Percentiles rank a stretch among this genome's conserved stretches.
These are phyloP conservation scores for Chaetodon auriga DNA, from an alignment of 2,113 vertebrate genomes.

Conservation along the genomic window DNA sequence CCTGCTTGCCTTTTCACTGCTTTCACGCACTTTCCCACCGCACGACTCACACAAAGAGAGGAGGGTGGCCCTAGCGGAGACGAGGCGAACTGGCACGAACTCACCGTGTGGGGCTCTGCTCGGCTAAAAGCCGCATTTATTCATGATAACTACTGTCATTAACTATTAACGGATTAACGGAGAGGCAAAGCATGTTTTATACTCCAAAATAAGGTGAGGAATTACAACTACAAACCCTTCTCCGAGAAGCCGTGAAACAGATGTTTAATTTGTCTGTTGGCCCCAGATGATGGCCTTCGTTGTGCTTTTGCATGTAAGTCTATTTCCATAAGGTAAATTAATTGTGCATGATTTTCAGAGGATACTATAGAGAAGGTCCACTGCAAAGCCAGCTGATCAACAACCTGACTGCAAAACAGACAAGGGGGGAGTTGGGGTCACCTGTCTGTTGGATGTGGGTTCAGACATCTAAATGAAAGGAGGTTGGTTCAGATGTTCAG, in stretches of 20 bases:
- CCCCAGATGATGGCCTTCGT: too few relatives aligned
- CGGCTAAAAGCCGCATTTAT: too few relatives aligned
- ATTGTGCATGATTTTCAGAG: neutral
- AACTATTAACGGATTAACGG: too few relatives aligned
- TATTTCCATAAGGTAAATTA: neutral
- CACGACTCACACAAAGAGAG: conserved; percentile 56
- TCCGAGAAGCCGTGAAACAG: neutral
- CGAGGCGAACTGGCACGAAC: neutral
- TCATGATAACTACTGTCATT: neutral
- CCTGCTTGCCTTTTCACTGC: conserved; percentile 7
- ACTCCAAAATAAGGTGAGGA: too few relatives aligned
- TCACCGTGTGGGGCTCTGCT: neutral
- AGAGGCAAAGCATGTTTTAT: too few relatives aligned
- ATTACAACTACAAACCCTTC: neutral
- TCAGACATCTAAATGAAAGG: too few relatives aligned
- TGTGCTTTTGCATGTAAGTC: too few relatives aligned
- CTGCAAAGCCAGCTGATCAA: too few relatives aligned
- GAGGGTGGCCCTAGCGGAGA: conserved; percentile 47
- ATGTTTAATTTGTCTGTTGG: neutral
- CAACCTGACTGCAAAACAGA: too few relatives aligned
- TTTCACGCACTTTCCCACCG: conserved; percentile 43
- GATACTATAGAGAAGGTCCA: too few relatives aligned
- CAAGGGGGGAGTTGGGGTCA: too few relatives aligned
- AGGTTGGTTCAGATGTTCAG: conserved; percentile 10
- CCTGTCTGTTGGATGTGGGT: too few relatives aligned